Base-by-base conservation (phyloP, 30 jellyfish, hydroid and myxozoan species). In the Pelagia noctiluca region DNA sequence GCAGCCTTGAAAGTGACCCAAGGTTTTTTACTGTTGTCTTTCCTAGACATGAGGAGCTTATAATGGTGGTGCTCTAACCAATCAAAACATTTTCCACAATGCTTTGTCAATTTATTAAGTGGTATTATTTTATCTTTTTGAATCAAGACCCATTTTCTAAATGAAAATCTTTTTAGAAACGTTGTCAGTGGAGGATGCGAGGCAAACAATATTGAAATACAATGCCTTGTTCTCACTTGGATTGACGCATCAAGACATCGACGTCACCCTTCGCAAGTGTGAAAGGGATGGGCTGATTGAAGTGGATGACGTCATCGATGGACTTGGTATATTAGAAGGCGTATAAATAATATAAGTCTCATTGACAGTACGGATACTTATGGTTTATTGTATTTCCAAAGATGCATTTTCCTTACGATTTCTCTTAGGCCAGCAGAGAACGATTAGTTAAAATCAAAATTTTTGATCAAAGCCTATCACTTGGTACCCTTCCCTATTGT, bases 171-270 rank as follows among this genome's bases (percentile, higher is more conserved):
- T 63, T 63, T 16, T 63, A 82, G 92, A 82, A 24, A 16, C 38
- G 24, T 21, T 82, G 32, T 66, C 80, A 1, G 65, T 74, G 50
- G 92, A 82, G 26, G 92, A 75, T 53, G 92, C 92, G n/a, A 18
- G 69, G 46, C 80, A 70, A 52, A 82, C 92, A 0, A 60, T 82
- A 24, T 8, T 82, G 86, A 82, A 68, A 36, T 82, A 82, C 92
- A 82, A 69, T 57, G 92, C 38, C 13, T n/a, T 82, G 60, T 69
- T 82, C 47, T 53, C 85, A 19, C 92, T 82, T 35, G 86, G 92
- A n/a, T 48, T 82, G 31, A 68, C 81, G 3, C 75, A 69, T 35
- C 22, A 79, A 28, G 86, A 69, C 13, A 73, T 71, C 32, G 65
- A 82, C n/a, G 25, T 50, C 7, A 42, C 74, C 5, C 71, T 82